phyloP scores from a whole-genome alignment of 2,888 invertebrate genomes.

The Ditylenchus weischeri region DNA sequence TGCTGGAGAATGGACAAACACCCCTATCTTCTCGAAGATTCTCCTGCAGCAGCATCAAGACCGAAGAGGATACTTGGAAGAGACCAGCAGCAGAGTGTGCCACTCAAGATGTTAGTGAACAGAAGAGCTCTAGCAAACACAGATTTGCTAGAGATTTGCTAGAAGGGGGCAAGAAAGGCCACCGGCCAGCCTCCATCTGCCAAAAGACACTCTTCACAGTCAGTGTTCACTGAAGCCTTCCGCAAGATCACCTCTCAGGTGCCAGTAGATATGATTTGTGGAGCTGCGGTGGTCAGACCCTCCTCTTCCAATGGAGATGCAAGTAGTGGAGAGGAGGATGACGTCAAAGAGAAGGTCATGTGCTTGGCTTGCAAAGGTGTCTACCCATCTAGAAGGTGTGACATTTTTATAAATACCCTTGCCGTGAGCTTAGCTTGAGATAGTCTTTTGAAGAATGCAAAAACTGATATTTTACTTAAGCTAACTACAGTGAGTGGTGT shows the following conservation, averaged over 20 bases:
- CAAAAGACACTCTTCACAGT: conserved; percentile 3
- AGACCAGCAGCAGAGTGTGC: too few relatives aligned
- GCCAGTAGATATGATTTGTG: conserved; percentile 3
- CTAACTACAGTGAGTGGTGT: neutral
- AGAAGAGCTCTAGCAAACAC: too few relatives aligned
- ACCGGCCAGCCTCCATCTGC: too few relatives aligned
- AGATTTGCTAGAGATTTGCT: too few relatives aligned
- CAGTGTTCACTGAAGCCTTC: conserved; percentile 10
- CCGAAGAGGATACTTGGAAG: too few relatives aligned
- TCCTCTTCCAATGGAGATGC: neutral
- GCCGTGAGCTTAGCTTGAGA: conserved; percentile 2
- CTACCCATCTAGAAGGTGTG: conserved; percentile 42
- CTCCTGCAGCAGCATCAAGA: too few relatives aligned
- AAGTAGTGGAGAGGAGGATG: conserved; percentile 6
- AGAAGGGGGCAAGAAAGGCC: too few relatives aligned
- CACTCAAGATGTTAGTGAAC: too few relatives aligned
- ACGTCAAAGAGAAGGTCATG: conserved; percentile 38
- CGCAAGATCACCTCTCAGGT: conserved; percentile 6
- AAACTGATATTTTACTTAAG: conserved; percentile 11
- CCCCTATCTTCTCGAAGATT: too few relatives aligned
- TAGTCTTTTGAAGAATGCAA: conserved; percentile 11
- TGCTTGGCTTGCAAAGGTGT: conserved; percentile 48
- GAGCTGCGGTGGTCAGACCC: conserved; percentile 10
- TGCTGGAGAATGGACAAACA: too few relatives aligned
- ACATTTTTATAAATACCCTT: conserved; percentile 10